phyloP scores from a whole-genome alignment of 2,113 vertebrate species.

The Lethenteron camtschaticum region DNA sequence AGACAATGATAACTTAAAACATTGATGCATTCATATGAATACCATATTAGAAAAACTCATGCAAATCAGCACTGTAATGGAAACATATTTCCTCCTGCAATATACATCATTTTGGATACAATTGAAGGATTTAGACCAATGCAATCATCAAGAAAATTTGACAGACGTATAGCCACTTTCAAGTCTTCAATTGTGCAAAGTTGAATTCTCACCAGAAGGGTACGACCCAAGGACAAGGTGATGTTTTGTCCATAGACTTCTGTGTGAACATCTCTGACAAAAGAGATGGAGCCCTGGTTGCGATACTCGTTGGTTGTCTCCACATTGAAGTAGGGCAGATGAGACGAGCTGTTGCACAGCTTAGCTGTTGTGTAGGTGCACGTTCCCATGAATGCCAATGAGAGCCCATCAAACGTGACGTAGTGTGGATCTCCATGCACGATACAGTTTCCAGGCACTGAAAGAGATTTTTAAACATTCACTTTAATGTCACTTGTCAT shows the following conservation, averaged over 20 bases:
- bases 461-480: neutral
- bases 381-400: slow-evolving; percentile 38
- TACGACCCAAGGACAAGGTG: slow-evolving; percentile 37
- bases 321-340: slow-evolving; percentile 34
- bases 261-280: slow-evolving; percentile 38
- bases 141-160: neutral
- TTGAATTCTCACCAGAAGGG: slow-evolving; percentile 30
- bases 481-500: no score
- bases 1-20: no score
- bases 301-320: slow-evolving; percentile 49
- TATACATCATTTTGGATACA: no score
- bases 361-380: slow-evolving; percentile 54
- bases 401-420: slow-evolving; percentile 29
- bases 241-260: slow-evolving; percentile 21
- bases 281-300: slow-evolving; percentile 41
- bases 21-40: no score
- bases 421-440: slow-evolving; percentile 25
- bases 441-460: slow-evolving; percentile 10
- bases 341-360: slow-evolving; percentile 25
- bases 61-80: no score
- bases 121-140: no score
- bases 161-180: slow-evolving; percentile 7
- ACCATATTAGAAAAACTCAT: no score
- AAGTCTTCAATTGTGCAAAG: no score
- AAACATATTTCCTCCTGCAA: no score